Conservation (phyloP, 2,888 invertebrate species). For the Drosophila mercatorum region DNA sequence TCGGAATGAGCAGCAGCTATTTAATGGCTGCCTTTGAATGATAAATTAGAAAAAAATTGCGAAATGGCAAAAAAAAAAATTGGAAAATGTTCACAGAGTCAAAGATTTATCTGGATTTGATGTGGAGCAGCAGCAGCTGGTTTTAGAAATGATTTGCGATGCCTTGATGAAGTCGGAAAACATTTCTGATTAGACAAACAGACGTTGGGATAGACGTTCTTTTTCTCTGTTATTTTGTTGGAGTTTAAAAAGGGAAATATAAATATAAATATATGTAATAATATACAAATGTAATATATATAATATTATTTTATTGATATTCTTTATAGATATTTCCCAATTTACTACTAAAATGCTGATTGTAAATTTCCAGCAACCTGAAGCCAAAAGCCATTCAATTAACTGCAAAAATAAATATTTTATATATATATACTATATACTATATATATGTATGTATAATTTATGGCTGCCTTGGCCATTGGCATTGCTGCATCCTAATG, state of each 20-base stretch:
- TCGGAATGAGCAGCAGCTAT: slow-evolving; percentile 16
- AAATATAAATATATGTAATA: no score
- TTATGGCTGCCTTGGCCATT: slow-evolving; percentile 52
- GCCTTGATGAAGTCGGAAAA: background rate
- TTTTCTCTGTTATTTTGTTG: background rate
- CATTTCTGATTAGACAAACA: background rate
- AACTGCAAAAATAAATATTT: slow-evolving; percentile 1
- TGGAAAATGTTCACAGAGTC: background rate
- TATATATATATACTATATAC: background rate
- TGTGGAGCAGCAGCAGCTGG: slow-evolving; percentile 1
- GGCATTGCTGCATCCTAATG: slow-evolving; percentile 56
- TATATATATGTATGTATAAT: background rate
- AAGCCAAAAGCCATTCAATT: slow-evolving; percentile 4
- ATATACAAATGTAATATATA: no score
- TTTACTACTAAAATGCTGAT: background rate
- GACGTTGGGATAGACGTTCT: no score
- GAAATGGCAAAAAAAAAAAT: slow-evolving; percentile 14
- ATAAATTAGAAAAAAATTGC: slow-evolving; percentile 6
- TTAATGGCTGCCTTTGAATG: slow-evolving; percentile 9
- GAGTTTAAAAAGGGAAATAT: no score
- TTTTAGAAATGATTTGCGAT: background rate
- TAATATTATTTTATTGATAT: no score
- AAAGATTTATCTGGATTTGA: background rate
- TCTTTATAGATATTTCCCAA: no score
- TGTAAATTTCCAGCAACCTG: slow-evolving; percentile 10